Evolutionary conservation across 2,888 invertebrate genomes (phyloP), one percentile per base, ranked within the genome.

Genomic region (Nudaria mundana): DNA sequence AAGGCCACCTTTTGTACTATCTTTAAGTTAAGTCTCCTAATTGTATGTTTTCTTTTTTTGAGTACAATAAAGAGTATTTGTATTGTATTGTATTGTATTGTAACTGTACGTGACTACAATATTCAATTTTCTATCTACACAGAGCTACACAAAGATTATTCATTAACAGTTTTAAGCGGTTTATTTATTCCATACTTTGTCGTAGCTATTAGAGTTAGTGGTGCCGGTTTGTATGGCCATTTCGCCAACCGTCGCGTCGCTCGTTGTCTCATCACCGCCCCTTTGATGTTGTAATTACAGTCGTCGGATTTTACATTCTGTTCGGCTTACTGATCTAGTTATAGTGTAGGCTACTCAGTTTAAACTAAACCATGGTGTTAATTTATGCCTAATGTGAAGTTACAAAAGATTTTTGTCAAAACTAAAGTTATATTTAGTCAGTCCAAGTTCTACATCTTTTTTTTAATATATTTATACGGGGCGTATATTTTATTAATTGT

Each of bases 211-310:
- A 29, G 12, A 16, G 16, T 16, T 33, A 18, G 22, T 33, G 16
- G 8, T 24, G 24, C 23, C 14, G 7, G 7, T 7, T n/a, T n/a
- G n/a, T n/a, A n/a, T n/a, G n/a, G n/a, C n/a, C n/a, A n/a, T n/a
- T n/a, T n/a, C n/a, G n/a, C n/a, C n/a, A n/a, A n/a, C n/a, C n/a
- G n/a, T n/a, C n/a, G n/a, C n/a, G 35, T 15, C 11, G 5, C 25
- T 18, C 35, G 10, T 25, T 35, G 25, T 14, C 41, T 53, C 56
- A 53, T 53, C 56, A 53, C 44, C 30, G 52, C 39, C 43, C 35
- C 39, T 55, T 47, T 41, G 34, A 52, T 43, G 41, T 14, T 51
- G 39, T 32, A 43, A 30, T 40, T 20, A 47, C 47, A 29, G 37
- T 40, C 23, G 28, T 13, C 11, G 18, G 24, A 38, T 42, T 20